Evolutionary conservation across 2,888 invertebrate species (phyloP).

Genomic region (Eupithecia exiguata): DNA sequence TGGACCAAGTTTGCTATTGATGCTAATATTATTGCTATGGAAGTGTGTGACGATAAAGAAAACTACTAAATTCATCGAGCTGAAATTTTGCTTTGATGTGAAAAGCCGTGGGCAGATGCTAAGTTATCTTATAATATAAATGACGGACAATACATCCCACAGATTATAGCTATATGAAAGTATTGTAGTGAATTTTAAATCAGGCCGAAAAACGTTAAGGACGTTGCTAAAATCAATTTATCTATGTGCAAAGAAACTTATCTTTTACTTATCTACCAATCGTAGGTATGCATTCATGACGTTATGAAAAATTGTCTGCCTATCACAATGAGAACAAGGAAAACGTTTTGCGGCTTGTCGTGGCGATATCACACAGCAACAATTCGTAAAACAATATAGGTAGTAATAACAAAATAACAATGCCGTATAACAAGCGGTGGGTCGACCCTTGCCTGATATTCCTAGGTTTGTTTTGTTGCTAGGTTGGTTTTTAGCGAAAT

Average conservation of each 20-base stretch:
- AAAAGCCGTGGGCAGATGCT: background rate
- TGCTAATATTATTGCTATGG: background rate
- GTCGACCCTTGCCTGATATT: background rate
- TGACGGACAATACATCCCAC: background rate
- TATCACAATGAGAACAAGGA: background rate
- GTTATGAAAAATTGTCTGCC: background rate
- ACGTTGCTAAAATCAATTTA: background rate
- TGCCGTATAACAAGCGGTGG: background rate
- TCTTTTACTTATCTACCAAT: background rate
- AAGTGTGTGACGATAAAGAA: background rate
- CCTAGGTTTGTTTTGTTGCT: too few relatives aligned
- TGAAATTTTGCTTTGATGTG: background rate
- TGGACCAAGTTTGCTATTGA: background rate
- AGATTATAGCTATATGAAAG: background rate
- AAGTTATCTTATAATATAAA: too few relatives aligned
- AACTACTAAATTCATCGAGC: background rate
- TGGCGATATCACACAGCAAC: background rate
- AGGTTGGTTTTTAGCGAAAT: too few relatives aligned
- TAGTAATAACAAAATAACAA: background rate
- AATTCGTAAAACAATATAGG: background rate
- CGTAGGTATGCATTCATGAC: background rate
- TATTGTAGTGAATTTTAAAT: background rate
- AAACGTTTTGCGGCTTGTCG: conserved; percentile 6
- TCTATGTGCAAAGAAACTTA: background rate
- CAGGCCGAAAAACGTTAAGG: background rate